phyloP scores from a whole-genome alignment of 1,140 invertebrate species.

The Heliconius himera region DNA sequence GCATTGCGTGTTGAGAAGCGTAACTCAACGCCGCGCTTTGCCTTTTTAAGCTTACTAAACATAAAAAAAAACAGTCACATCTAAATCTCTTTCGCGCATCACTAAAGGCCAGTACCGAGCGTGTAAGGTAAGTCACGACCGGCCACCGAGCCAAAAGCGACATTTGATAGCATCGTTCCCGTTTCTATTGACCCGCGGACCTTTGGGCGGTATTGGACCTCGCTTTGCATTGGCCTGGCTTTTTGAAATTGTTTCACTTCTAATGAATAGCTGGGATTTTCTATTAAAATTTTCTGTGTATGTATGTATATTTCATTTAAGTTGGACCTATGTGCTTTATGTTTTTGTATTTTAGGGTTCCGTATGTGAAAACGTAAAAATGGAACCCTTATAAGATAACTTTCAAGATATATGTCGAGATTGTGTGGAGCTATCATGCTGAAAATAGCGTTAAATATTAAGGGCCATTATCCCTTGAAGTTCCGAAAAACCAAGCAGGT shows the following conservation, averaged over 20 bases:
- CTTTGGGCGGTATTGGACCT: conserved; percentile 49
- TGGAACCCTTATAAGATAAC: too few species aligned
- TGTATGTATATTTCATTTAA: too few species aligned
- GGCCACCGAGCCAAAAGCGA: conserved; percentile 75
- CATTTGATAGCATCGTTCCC: conserved; percentile 77
- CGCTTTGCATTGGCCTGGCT: conserved; percentile 20
- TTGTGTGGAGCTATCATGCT: too few species aligned
- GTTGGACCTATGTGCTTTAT: too few species aligned
- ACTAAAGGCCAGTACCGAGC: conserved; percentile 39
- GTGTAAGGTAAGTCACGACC: conserved; percentile 78
- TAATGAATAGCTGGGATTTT: conserved; percentile 18
- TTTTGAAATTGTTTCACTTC: conserved; percentile 20
- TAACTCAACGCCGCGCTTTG: too few species aligned
- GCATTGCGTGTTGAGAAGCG: too few species aligned
- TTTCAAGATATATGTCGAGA: too few species aligned
- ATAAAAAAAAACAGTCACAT: background rate
- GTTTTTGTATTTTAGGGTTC: too few species aligned
- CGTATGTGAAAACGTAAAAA: too few species aligned
- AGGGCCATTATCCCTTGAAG: too few species aligned
- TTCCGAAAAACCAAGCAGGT: too few species aligned
- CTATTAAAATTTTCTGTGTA: background rate
- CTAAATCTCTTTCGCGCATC: conserved; percentile 32
- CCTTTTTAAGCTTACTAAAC: background rate
- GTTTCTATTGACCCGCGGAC: conserved; percentile 68
- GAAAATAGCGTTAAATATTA: too few species aligned